Evolutionary conservation across 2,888 invertebrate species (phyloP).

Genomic region (Parapristionchus giblindavisi): DNA sequence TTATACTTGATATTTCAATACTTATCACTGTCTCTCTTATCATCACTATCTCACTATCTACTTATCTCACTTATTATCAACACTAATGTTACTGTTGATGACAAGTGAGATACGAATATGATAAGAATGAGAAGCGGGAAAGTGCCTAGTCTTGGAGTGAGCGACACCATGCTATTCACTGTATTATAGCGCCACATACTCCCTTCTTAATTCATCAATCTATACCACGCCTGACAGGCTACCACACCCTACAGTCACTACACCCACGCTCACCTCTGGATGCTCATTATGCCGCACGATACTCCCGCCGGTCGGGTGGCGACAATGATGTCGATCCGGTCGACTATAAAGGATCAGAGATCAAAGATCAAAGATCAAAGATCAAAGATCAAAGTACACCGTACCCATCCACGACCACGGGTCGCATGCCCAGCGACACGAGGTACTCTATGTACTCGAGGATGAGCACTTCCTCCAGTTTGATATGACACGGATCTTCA

Average conservation of each 20-base stretch:
- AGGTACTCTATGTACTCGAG: constrained; percentile 33
- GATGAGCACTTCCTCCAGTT: constrained; percentile 19
- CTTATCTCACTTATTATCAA: no score
- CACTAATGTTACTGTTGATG: no score
- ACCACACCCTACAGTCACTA: background rate
- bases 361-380: background rate
- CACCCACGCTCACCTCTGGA: constrained; percentile 18
- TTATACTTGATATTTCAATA: no score
- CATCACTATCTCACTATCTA: no score
- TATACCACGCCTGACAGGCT: no score
- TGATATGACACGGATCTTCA: constrained; percentile 12
- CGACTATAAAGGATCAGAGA: constrained; percentile 3
- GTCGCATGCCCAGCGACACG: constrained; percentile 34
- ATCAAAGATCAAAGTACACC: background rate
- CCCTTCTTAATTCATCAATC: no score
- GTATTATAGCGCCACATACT: no score
- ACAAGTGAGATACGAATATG: no score
- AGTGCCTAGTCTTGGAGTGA: no score
- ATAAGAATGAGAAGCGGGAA: no score
- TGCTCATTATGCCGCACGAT: constrained; percentile 20
- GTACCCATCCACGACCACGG: constrained; percentile 23
- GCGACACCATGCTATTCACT: no score
- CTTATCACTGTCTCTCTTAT: no score
- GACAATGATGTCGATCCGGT: constrained; percentile 1
- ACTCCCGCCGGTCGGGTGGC: constrained; percentile 20